Evolutionary conservation across 2,888 invertebrate genomes (phyloP).

Genomic region (Fragum fragum): DNA sequence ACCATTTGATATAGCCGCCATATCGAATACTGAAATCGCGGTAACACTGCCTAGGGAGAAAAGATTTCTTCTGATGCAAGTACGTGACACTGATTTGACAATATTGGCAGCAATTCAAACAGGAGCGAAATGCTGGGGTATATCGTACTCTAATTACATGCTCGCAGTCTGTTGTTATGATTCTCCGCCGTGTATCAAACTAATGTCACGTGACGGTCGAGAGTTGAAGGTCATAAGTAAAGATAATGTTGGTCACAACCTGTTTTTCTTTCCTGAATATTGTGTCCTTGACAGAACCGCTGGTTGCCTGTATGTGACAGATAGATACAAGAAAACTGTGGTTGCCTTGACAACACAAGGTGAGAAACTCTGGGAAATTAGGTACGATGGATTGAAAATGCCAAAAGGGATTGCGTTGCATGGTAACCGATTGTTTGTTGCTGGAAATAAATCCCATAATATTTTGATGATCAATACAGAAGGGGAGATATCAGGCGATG

Average conservation of each 20-base stretch:
- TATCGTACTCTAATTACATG: slow-evolving; percentile 67
- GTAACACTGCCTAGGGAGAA: slow-evolving; percentile 70
- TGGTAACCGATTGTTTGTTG: slow-evolving; percentile 70
- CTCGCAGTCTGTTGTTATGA: slow-evolving; percentile 71
- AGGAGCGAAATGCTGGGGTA: slow-evolving; percentile 72
- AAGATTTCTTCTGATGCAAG: slow-evolving; percentile 64
- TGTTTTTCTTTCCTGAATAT: slow-evolving; percentile 74
- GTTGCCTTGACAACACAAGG: slow-evolving; percentile 68
- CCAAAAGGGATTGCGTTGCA: slow-evolving; percentile 68
- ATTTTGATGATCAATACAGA: slow-evolving; percentile 66
- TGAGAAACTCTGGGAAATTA: slow-evolving; percentile 70
- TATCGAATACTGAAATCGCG: slow-evolving; percentile 64
- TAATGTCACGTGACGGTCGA: slow-evolving; percentile 72
- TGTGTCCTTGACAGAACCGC: slow-evolving; percentile 66
- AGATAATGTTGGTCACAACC: slow-evolving; percentile 69
- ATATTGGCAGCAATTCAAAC: slow-evolving; percentile 69
- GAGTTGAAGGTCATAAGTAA: slow-evolving; percentile 68
- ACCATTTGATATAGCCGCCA: slow-evolving; percentile 66
- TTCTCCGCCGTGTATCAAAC: slow-evolving; percentile 69
- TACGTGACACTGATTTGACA: slow-evolving; percentile 61
- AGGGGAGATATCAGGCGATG: slow-evolving; percentile 67
- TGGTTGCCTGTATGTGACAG: slow-evolving; percentile 66
- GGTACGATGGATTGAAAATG: slow-evolving; percentile 65
- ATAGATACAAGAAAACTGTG: slow-evolving; percentile 72
- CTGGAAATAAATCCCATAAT: slow-evolving; percentile 70